Evolutionary conservation across 1,140 invertebrate genomes (phyloP).

Genomic region (Cotesia vestalis): DNA sequence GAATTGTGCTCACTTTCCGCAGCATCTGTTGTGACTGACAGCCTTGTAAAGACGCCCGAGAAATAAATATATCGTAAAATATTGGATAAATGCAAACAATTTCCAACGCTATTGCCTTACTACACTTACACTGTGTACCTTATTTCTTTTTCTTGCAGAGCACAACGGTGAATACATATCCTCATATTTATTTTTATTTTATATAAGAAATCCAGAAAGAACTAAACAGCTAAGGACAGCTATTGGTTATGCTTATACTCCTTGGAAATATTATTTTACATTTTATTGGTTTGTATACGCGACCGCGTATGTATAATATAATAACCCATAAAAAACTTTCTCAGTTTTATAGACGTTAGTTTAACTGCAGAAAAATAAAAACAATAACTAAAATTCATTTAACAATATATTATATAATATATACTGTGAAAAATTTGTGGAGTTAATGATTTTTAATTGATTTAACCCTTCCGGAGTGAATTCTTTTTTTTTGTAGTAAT

Average conservation of each 20-base stretch:
- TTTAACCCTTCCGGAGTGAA: too few relatives aligned
- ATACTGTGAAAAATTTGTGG: background rate
- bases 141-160: background rate
- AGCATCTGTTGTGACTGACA: constrained; percentile 52
- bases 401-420: background rate
- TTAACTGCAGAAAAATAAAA: constrained; percentile 4
- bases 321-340: constrained; percentile 38
- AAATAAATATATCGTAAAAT: constrained; percentile 57
- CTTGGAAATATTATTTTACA: constrained; percentile 42
- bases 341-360: background rate
- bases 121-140: background rate
- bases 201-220: background rate
- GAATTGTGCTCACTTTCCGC: constrained; percentile 30
- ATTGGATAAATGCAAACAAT: constrained; percentile 58
- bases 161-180: too few relatives aligned
- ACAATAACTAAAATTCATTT: constrained; percentile 5
- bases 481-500: too few relatives aligned
- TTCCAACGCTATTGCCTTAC: constrained; percentile 15
- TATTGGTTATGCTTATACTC: background rate
- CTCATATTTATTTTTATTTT: constrained; percentile 11
- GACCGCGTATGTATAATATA: constrained; percentile 24
- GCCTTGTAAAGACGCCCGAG: constrained; percentile 34
- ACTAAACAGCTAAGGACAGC: too few relatives aligned
- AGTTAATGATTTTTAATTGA: background rate
- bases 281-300: constrained; percentile 46